phyloP scores from a whole-genome alignment of 2,797 vertebrate species.

The Distichodus sexfasciatus region DNA sequence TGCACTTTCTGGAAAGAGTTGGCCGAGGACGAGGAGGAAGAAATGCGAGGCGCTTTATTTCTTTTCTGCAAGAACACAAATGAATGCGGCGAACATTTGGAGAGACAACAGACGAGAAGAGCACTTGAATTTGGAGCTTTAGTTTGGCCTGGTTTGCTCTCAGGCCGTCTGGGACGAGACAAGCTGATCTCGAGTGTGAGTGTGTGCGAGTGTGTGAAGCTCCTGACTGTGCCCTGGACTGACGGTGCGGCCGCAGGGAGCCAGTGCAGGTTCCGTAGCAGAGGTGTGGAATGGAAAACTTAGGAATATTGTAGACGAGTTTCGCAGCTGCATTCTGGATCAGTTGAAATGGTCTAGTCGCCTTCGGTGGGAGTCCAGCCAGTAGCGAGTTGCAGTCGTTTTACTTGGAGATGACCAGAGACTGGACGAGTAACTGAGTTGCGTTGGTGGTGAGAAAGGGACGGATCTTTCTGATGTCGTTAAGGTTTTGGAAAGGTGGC shows the following conservation, averaged over 20 bases:
- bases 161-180: slow-evolving; percentile 54
- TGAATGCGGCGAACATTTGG: neutral
- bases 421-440: no score
- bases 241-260: neutral
- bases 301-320: no score
- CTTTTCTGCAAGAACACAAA: neutral
- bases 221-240: neutral
- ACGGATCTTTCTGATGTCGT: no score
- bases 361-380: no score
- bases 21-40: neutral
- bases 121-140: neutral
- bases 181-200: slow-evolving; percentile 64
- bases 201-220: slow-evolving; percentile 52
- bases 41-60: neutral
- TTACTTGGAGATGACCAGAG: no score
- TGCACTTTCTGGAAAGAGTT: neutral
- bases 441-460: no score
- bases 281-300: no score
- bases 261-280: no score
- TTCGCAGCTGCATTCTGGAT: no score
- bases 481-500: no score
- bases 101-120: slow-evolving; percentile 1
- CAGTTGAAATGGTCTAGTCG: no score
- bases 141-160: slow-evolving; percentile 46
- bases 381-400: no score